Percentiles rank a stretch among this genome's conserved stretches.
Evolutionary conservation across 2,113 vertebrate genomes (phyloP).

Genomic region (Agapornis roseicollis): DNA sequence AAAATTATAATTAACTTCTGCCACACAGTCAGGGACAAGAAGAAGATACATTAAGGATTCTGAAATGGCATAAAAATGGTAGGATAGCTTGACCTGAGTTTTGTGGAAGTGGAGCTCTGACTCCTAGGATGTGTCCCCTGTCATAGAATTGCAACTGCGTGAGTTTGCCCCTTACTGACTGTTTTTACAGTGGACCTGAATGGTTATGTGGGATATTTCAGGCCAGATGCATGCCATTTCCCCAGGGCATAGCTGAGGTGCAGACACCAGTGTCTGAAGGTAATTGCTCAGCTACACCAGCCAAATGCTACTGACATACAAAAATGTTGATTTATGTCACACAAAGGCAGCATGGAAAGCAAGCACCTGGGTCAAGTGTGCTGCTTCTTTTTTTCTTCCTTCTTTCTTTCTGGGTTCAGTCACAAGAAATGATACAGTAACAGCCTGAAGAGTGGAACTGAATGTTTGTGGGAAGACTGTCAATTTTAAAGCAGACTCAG

Average conservation of each 20-base stretch:
- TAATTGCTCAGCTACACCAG: conserved; percentile 41
- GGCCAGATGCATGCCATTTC: background rate
- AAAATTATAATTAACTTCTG: background rate
- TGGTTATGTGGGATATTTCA: background rate
- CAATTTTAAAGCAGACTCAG: conserved; percentile 47
- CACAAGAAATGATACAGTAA: conserved; percentile 26
- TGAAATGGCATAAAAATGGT: background rate
- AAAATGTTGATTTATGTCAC: conserved; percentile 56
- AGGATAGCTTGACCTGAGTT: background rate
- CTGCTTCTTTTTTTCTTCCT: background rate
- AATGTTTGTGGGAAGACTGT: conserved; percentile 15
- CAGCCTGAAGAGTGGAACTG: conserved; percentile 22
- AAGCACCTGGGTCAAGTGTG: conserved; percentile 41
- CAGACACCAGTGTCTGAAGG: conserved; percentile 4
- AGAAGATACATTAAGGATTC: background rate
- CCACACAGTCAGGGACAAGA: background rate
- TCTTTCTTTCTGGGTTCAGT: background rate
- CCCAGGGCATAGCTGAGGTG: background rate
- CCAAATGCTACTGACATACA: background rate
- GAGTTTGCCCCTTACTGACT: background rate
- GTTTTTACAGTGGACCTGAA: background rate
- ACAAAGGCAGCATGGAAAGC: conserved; percentile 36
- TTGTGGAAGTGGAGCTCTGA: background rate
- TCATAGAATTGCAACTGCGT: background rate
- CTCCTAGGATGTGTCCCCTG: background rate